A percentile compares a stretch with the other conserved stretches of the same genome.
Evolutionary conservation across 2,113 vertebrate species (phyloP).

Genomic region (Tonatia bakeri): DNA sequence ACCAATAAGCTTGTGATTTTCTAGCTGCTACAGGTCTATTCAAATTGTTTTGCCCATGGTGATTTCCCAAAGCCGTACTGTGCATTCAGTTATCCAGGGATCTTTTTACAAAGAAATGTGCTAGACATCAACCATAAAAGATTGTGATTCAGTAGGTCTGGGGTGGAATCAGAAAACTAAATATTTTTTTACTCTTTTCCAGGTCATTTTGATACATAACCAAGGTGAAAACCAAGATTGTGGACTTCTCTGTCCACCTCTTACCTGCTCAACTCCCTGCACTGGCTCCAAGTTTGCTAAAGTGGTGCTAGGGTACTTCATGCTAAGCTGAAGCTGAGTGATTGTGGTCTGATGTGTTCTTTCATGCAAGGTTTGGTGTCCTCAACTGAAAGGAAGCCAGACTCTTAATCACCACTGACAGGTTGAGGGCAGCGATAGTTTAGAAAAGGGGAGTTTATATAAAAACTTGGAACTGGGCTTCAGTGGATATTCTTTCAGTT

Average conservation of each 20-base stretch:
- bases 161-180: background rate
- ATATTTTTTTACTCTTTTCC: background rate
- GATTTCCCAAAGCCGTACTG: background rate
- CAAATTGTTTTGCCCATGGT: background rate
- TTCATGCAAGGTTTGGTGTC: background rate
- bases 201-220: background rate
- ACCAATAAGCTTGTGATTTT: background rate
- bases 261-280: background rate
- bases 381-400: background rate
- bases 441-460: background rate
- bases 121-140: background rate
- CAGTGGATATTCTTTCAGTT: background rate
- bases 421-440: background rate
- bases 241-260: background rate
- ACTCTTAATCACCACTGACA: background rate
- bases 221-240: background rate
- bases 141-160: background rate
- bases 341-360: background rate
- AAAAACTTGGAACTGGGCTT: background rate
- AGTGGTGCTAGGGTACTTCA: background rate
- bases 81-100: background rate
- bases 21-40: background rate
- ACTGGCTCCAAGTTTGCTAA: background rate
- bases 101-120: background rate
- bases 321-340: background rate